These are phyloP conservation scores for Pardosa pseudoannulata DNA, from an alignment of 2,888 invertebrate species.

Conservation along the genomic window DNA sequence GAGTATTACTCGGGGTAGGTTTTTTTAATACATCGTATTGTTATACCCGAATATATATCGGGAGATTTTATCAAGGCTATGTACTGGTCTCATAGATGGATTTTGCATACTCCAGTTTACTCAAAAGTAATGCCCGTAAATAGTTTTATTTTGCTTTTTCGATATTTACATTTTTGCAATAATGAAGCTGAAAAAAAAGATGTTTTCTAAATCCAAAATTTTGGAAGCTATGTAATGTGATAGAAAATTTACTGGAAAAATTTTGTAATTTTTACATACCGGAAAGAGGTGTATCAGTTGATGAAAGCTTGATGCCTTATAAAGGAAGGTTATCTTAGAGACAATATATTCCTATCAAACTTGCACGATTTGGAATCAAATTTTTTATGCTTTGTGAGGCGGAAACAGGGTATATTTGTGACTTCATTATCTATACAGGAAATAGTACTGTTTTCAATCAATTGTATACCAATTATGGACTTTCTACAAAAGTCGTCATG, in stretches of 20 bases:
- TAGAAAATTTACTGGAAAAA: not conserved
- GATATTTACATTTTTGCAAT: constrained; percentile 37
- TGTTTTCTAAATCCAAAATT: constrained; percentile 35
- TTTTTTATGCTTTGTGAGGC: constrained; percentile 65
- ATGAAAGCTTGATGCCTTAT: constrained; percentile 34
- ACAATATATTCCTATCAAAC: constrained; percentile 73
- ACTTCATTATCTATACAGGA: constrained; percentile 38
- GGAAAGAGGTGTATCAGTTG: not conserved
- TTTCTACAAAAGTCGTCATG: constrained; percentile 25
- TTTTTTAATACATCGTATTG: no score
- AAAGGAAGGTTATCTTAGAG: constrained; percentile 62
- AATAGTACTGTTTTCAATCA: not conserved
- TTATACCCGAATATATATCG: no score
- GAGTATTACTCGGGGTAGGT: no score
- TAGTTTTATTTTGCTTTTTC: constrained; percentile 24
- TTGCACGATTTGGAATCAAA: constrained; percentile 72
- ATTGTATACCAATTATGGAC: constrained; percentile 18
- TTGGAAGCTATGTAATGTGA: constrained; percentile 22
- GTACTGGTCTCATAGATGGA: constrained; percentile 22
- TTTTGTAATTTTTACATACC: constrained; percentile 30
- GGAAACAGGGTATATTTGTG: constrained; percentile 62
- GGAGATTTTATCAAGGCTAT: no score
- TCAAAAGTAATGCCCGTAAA: constrained; percentile 36
- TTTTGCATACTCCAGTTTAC: constrained; percentile 25
- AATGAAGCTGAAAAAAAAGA: constrained; percentile 14